phyloP scores from a whole-genome alignment of 1,140 invertebrate species.

The Lysiphlebus fabarum region DNA sequence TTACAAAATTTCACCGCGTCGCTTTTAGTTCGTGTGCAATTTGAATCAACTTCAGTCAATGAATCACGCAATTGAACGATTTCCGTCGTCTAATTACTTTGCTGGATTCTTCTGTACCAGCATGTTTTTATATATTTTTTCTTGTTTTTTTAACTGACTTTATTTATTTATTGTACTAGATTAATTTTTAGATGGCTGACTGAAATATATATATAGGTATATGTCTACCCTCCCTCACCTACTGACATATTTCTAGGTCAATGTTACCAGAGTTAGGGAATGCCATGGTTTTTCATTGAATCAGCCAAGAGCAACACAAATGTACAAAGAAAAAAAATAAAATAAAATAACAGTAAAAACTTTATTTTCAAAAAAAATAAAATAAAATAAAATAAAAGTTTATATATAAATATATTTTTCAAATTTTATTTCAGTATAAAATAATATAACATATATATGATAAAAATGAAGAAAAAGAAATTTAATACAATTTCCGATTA shows the following conservation, averaged over 20 bases:
- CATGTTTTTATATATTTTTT: no score
- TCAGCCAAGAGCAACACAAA: constrained; percentile 9
- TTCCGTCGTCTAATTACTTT: constrained; percentile 14
- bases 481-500: no score
- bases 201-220: no score
- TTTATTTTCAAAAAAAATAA: no score
- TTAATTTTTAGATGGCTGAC: no score
- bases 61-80: constrained; percentile 17
- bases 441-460: no score
- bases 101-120: neutral
- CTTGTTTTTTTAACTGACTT: no score
- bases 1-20: constrained; percentile 13
- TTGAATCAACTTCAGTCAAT: constrained; percentile 11
- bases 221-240: constrained; percentile 5
- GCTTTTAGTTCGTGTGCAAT: constrained; percentile 6
- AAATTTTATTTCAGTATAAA: no score
- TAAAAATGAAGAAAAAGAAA: no score
- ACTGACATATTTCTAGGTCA: constrained; percentile 24
- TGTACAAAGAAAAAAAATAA: constrained; percentile 2
- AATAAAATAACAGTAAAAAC: neutral
- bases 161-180: no score
- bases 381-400: no score
- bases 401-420: no score
- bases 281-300: constrained; percentile 12
- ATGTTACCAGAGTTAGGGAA: constrained; percentile 22